Evolutionary conservation across 2,888 invertebrate genomes (phyloP), one percentile per base, ranked within the genome.

Genomic region (Rhopalosiphum nymphaeae): DNA sequence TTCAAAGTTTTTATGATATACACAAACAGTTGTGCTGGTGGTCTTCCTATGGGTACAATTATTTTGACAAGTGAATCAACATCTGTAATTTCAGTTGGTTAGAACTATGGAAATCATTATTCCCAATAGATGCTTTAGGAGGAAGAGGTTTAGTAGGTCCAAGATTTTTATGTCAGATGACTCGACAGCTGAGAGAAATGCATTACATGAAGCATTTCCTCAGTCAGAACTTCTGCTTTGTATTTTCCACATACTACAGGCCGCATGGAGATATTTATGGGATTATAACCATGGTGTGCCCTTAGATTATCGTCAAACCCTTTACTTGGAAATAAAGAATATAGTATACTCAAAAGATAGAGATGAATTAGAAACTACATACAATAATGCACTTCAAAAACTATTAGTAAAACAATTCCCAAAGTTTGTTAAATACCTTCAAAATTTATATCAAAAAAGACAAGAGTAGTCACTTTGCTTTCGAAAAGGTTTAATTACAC

Each of bases 161-260:
- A 57, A 92, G 29, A 78, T 95, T 25, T 94, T 95, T 36, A 92
- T 95, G 92, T 94, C 95, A n/a, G 94, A 95, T 53, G 95, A 95
- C 86, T 95, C 89, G 26, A 42, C 93, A 46, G 85, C 94, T 25
- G 94, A 95, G 61, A 92, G 91, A 78, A 90, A 56, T 42, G 95
- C 95, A 21, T 84, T 95, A 42, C 42, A 61, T n/a, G 26, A 25
- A n/a, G 57, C 90, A 16, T 95, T 95, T 85, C 94, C 95, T 11
- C 49, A 88, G 16, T 86, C 94, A 42, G 92, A 90, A 57, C 36
- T 91, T 42, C 88, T 95, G 29, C 91, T 95, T 53, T 94, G 95
- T 57, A 94, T 93, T 25, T 95, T 95, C 86, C 95, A 95, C 89
- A 94, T 95, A 42, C 57, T 95, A 36, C 94, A 95, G 89, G 91